Evolutionary conservation across 2,797 vertebrate species (phyloP).

Genomic region (Lepilemur septentrionalis): DNA sequence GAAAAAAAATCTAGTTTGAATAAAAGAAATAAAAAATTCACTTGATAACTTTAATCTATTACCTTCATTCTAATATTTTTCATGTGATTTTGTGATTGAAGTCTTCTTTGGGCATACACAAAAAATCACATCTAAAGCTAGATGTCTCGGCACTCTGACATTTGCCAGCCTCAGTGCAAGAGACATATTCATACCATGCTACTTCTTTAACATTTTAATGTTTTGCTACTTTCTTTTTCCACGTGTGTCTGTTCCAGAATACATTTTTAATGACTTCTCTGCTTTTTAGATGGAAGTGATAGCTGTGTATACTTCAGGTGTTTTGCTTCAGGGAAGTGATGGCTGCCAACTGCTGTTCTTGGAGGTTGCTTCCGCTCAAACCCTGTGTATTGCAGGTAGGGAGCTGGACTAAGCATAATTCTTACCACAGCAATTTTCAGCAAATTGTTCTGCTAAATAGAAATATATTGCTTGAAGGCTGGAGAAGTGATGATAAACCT

Average conservation of each 20-base stretch:
- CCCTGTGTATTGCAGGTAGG: not conserved
- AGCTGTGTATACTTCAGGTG: not conserved
- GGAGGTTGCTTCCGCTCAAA: not conserved
- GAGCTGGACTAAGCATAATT: conserved; percentile 67
- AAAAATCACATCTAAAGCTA: not conserved
- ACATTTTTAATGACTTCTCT: not conserved
- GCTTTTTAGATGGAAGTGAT: not conserved
- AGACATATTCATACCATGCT: not conserved
- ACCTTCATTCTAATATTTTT: not conserved
- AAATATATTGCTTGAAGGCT: conserved; percentile 79
- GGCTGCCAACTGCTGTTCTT: conserved; percentile 19
- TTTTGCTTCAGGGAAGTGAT: conserved; percentile 49
- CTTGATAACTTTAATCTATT: not conserved
- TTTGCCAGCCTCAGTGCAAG: not conserved
- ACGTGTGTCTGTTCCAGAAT: not conserved
- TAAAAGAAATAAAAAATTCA: conserved; percentile 3
- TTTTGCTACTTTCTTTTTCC: not conserved
- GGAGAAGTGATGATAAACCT: conserved; percentile 75
- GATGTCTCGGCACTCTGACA: not conserved
- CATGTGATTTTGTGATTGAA: not conserved
- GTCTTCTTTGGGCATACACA: not conserved
- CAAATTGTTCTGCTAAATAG: conserved; percentile 81
- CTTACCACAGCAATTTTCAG: conserved; percentile 76
- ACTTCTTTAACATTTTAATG: not conserved
- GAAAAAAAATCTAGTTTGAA: not conserved